A percentile compares a stretch with the other conserved stretches of the same genome.
Evolutionary conservation across 2,797 vertebrate species (phyloP).

Genomic region (Malacoraja senta): DNA sequence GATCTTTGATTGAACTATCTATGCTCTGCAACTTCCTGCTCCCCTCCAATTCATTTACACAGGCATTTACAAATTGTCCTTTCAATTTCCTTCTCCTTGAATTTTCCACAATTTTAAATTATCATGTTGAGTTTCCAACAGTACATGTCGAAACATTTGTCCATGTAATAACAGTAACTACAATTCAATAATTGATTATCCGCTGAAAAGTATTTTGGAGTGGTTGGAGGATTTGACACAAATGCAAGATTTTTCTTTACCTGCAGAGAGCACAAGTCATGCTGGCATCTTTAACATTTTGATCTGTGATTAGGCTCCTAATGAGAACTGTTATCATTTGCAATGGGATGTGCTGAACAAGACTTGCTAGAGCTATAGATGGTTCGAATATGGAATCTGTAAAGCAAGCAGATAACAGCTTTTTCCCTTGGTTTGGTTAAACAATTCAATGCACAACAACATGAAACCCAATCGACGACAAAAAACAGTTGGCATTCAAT

Average conservation of each 20-base stretch:
- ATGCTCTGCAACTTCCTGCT: neutral
- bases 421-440: neutral
- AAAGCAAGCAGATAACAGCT: conserved; percentile 35
- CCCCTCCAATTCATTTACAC: neutral
- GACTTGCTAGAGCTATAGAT: conserved; percentile 86
- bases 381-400: conserved; percentile 87
- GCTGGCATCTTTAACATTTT: conserved; percentile 90
- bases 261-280: conserved; percentile 98
- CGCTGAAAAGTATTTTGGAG: neutral
- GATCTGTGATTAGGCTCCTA: conserved; percentile 94
- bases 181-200: neutral
- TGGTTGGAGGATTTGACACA: neutral
- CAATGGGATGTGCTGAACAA: conserved; percentile 94
- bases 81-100: neutral
- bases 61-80: neutral
- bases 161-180: neutral
- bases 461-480: neutral
- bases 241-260: conserved; percentile 53
- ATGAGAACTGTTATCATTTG: conserved; percentile 98
- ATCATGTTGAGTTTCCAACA: neutral
- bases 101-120: neutral
- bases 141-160: neutral
- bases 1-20: neutral
- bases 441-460: neutral
- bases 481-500: neutral